A percentile compares a stretch with the other conserved stretches of the same genome.
Conservation (phyloP, 2,797 vertebrate genomes). For the Galagoides demidoff region DNA sequence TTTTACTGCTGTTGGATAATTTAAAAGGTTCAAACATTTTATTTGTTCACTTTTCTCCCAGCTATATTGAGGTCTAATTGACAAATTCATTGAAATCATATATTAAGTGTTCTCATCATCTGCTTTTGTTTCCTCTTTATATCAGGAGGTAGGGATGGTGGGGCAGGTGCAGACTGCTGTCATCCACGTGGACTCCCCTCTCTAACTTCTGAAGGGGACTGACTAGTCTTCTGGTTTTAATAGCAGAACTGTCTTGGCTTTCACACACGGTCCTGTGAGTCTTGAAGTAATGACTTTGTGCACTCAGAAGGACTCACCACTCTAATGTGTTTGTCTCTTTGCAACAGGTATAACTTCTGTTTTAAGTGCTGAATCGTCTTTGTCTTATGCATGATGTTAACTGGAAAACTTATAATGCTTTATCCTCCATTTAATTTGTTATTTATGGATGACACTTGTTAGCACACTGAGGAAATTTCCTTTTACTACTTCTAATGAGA, state of each 20-base stretch:
- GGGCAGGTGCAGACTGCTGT: not conserved
- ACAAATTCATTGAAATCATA: no score
- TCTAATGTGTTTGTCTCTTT: not conserved
- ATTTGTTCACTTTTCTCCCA: not conserved
- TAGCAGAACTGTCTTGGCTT: not conserved
- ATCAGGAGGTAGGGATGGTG: no score
- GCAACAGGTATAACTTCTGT: not conserved
- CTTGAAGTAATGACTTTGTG: not conserved
- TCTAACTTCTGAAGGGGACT: not conserved
- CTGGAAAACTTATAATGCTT: not conserved
- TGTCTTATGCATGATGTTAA: not conserved
- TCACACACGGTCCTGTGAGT: not conserved
- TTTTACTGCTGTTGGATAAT: slow-evolving; percentile 18
- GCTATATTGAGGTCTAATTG: not conserved
- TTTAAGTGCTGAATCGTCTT: not conserved
- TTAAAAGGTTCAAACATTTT: slow-evolving; percentile 39
- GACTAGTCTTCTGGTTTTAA: not conserved
- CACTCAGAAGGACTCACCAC: not conserved
- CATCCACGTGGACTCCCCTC: not conserved
- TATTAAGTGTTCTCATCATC: not conserved
- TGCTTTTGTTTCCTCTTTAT: not conserved
- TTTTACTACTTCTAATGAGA: not conserved
- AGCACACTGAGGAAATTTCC: not conserved
- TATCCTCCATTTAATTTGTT: not conserved
- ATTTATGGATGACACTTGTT: not conserved